Percentiles rank a stretch among this genome's conserved stretches.
Conservation (phyloP, 2,888 invertebrate species). For the Helleia helle region DNA sequence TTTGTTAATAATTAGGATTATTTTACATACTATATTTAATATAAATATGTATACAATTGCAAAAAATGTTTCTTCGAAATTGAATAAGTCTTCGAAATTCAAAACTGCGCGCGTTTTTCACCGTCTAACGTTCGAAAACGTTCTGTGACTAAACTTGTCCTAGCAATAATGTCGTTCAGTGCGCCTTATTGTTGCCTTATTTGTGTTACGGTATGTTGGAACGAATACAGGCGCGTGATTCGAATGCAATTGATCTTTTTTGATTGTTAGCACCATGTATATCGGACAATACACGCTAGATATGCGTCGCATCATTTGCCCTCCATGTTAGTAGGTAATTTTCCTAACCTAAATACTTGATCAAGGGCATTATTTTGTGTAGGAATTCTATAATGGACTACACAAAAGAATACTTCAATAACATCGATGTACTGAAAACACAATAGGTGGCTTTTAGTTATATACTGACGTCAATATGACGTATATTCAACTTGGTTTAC, state of each 20-base stretch:
- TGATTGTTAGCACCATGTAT: slow-evolving; percentile 46
- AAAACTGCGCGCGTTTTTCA: slow-evolving; percentile 23
- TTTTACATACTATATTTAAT: no score
- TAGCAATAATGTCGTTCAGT: slow-evolving; percentile 48
- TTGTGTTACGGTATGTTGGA: slow-evolving; percentile 68
- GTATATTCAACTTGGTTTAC: no score
- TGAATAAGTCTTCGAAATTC: slow-evolving; percentile 23
- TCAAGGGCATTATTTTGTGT: slow-evolving; percentile 50
- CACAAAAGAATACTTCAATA: slow-evolving; percentile 7
- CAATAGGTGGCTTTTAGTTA: no score
- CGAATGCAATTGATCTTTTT: slow-evolving; percentile 48
- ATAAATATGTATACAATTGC: no score
- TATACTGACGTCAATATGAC: no score
- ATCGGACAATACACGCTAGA: slow-evolving; percentile 54
- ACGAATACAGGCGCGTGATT: slow-evolving; percentile 62
- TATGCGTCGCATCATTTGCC: slow-evolving; percentile 42
- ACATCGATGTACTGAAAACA: background rate
- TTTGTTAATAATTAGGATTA: no score
- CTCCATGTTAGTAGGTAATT: slow-evolving; percentile 52
- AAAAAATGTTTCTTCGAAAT: no score
- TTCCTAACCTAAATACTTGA: slow-evolving; percentile 58
- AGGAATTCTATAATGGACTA: slow-evolving; percentile 29
- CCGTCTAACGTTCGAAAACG: slow-evolving; percentile 27
- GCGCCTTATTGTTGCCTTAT: slow-evolving; percentile 55
- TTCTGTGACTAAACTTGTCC: slow-evolving; percentile 45